These are phyloP conservation scores for Astropecten irregularis DNA, from an alignment of 53 echinoderm and acorn worm genomes.

Conservation along the genomic window DNA sequence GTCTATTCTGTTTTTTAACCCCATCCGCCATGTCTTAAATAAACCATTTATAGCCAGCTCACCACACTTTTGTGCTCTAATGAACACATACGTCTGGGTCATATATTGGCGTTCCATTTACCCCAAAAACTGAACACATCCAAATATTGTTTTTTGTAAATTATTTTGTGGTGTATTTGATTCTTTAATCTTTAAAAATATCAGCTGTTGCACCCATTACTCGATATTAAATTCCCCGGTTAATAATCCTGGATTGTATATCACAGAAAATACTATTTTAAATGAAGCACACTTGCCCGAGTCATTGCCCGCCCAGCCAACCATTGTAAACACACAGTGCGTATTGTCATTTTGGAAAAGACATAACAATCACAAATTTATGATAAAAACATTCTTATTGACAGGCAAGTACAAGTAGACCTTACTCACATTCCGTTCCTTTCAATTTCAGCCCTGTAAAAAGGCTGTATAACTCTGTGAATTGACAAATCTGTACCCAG, in stretches of 20 bases:
- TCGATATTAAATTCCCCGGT: neutral
- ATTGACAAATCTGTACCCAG: no score
- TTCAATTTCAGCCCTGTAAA: no score
- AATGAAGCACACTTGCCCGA: neutral
- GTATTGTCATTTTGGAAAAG: neutral
- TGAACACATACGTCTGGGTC: neutral
- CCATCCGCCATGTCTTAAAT: neutral
- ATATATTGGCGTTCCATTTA: constrained; percentile 2
- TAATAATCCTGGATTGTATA: neutral
- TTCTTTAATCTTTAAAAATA: no score
- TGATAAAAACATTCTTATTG: neutral
- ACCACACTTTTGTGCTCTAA: neutral
- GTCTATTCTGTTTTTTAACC: neutral
- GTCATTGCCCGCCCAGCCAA: neutral
- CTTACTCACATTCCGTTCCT: neutral
- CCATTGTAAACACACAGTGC: neutral
- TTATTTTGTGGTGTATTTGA: neutral
- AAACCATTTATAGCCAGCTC: neutral
- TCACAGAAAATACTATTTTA: neutral
- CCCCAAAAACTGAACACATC: constrained; percentile 1
- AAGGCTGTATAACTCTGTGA: no score
- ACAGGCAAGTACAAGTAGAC: neutral
- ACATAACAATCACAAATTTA: neutral
- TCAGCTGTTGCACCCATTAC: neutral
- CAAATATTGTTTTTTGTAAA: neutral